A percentile compares a stretch with the other conserved stretches of the same genome.
Conservation (phyloP, 2,888 invertebrate genomes). For the Eutolmus rufibarbis region DNA sequence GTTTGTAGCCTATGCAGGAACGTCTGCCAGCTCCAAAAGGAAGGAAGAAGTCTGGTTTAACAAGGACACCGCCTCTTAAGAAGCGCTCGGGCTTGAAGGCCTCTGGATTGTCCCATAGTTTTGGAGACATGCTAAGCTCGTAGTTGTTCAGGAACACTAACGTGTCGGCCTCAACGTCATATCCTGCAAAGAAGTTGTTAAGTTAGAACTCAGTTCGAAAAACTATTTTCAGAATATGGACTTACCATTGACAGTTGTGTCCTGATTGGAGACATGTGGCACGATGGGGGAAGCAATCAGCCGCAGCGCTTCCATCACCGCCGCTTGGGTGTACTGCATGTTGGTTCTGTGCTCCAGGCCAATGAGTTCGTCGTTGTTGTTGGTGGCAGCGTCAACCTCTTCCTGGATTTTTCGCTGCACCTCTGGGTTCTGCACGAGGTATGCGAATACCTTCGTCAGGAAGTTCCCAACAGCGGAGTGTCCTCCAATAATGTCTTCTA, state of each 20-base stretch:
- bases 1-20: constrained; percentile 74
- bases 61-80: constrained; percentile 64
- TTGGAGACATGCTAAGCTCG: constrained; percentile 70
- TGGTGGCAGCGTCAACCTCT: constrained; percentile 61
- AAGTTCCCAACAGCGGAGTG: constrained; percentile 73
- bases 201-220: not conserved
- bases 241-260: constrained; percentile 70
- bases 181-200: constrained; percentile 63
- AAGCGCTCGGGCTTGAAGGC: constrained; percentile 71
- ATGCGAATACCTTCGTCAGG: constrained; percentile 68
- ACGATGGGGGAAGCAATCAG: constrained; percentile 73
- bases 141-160: constrained; percentile 74
- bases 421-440: constrained; percentile 65
- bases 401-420: constrained; percentile 66
- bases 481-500: constrained; percentile 68
- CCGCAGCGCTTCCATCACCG: constrained; percentile 70
- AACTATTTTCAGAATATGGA: constrained; percentile 12
- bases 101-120: constrained; percentile 68
- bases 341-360: constrained; percentile 60
- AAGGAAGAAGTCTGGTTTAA: constrained; percentile 71
- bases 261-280: constrained; percentile 72
- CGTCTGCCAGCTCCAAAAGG: constrained; percentile 73
- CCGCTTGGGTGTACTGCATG: constrained; percentile 70
- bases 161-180: constrained; percentile 68
- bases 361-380: constrained; percentile 28